Evolutionary conservation across 2,113 vertebrate genomes (phyloP).

Genomic region (Coryphaenoides rupestris): DNA sequence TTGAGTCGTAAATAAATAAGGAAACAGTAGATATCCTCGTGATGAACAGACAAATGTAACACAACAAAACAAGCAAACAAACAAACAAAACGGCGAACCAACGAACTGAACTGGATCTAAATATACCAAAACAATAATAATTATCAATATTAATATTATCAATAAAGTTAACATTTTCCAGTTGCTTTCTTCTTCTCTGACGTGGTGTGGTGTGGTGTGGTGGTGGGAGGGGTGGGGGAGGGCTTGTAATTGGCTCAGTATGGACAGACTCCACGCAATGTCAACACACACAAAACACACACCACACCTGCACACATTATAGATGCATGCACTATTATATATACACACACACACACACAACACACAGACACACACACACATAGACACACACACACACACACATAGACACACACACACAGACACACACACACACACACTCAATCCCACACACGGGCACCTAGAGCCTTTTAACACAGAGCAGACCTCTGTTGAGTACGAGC

Average conservation of each 20-base stretch:
- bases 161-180: conserved; percentile 69
- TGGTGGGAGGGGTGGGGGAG: conserved; percentile 24
- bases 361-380: background rate
- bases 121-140: conserved; percentile 58
- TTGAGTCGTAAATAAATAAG: too few species aligned
- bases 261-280: conserved; percentile 64
- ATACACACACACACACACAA: conserved; percentile 19
- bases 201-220: conserved; percentile 54
- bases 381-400: conserved; percentile 8
- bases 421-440: conserved; percentile 27
- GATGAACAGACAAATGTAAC: too few species aligned
- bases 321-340: conserved; percentile 17
- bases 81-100: conserved; percentile 12
- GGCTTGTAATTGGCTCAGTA: conserved; percentile 69
- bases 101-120: conserved; percentile 33
- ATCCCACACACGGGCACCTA: conserved; percentile 34
- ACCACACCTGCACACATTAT: conserved; percentile 16
- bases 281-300: conserved; percentile 20
- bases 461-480: conserved; percentile 30
- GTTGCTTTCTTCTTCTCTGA: conserved; percentile 73
- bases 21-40: too few species aligned
- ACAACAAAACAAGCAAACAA: conserved; percentile 16
- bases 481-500: conserved; percentile 27
- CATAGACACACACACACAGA: conserved; percentile 21
- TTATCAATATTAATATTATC: conserved; percentile 69